Evolutionary conservation across 2,113 vertebrate species (phyloP).

Genomic region (Ammodytes dubius): DNA sequence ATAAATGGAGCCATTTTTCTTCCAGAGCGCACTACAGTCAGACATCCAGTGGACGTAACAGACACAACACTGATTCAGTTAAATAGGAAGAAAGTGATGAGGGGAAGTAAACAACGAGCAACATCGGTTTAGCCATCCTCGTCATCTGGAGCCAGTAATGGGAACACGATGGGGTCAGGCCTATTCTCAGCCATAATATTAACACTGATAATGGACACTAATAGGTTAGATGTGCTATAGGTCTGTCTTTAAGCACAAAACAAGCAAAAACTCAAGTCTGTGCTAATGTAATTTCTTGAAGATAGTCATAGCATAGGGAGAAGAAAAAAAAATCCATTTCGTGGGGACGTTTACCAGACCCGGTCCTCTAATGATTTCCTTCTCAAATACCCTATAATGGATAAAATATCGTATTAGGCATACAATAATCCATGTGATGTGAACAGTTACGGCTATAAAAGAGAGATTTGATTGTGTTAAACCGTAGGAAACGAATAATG

Average conservation of each 20-base stretch:
- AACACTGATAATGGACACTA: conserved; percentile 11
- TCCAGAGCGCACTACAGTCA: not conserved
- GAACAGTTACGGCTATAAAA: conserved; percentile 33
- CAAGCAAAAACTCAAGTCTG: conserved; percentile 3
- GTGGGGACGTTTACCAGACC: conserved; percentile 30
- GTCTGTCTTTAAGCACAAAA: not conserved
- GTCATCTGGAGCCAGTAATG: conserved; percentile 50
- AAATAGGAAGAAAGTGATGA: conserved; percentile 41
- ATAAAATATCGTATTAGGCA: conserved; percentile 57
- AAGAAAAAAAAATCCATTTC: not conserved
- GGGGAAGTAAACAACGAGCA: conserved; percentile 24
- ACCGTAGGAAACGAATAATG: conserved; percentile 40
- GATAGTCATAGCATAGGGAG: not conserved
- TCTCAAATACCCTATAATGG: conserved; percentile 72
- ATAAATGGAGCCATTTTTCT: conserved; percentile 20
- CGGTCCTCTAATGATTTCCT: conserved; percentile 67
- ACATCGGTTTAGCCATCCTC: conserved; percentile 2
- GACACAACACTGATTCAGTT: conserved; percentile 28
- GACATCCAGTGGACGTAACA: not conserved
- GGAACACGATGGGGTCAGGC: conserved; percentile 16
- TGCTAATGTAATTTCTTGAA: conserved; percentile 7
- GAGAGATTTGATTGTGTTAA: conserved; percentile 45
- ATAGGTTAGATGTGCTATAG: not conserved
- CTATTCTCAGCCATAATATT: conserved; percentile 16
- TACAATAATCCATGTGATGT: conserved; percentile 17